A percentile compares a stretch with the other conserved stretches of the same genome.
Conservation (phyloP, 64 coral and sea anemone species). For the Pocillopora verrucosa region DNA sequence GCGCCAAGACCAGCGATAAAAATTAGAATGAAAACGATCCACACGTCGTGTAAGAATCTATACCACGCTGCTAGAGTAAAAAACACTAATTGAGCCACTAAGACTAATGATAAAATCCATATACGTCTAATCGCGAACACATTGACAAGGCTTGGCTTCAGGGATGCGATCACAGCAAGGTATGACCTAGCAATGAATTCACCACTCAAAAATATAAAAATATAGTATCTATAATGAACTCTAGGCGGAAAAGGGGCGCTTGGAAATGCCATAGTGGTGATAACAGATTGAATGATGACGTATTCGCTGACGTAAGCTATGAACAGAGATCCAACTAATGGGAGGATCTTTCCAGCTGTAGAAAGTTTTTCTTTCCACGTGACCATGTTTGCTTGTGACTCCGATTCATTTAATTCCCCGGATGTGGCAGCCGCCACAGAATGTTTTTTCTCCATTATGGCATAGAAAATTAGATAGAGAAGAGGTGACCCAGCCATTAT, state of each 20-base stretch:
- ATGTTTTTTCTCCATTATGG: constrained; percentile 85
- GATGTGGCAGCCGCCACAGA: neutral
- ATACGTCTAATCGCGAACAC: constrained; percentile 55
- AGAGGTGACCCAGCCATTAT: constrained; percentile 90
- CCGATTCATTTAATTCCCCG: neutral
- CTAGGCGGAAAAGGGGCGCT: constrained; percentile 82
- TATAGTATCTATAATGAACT: constrained; percentile 92
- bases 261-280: constrained; percentile 95
- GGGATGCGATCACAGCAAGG: constrained; percentile 63
- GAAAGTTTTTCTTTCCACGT: constrained; percentile 89
- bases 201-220: constrained; percentile 90
- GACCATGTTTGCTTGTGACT: neutral
- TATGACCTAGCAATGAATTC: constrained; percentile 87
- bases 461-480: constrained; percentile 73
- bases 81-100: constrained; percentile 68
- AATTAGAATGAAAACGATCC: constrained; percentile 85
- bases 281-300: constrained; percentile 84
- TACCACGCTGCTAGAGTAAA: constrained; percentile 84
- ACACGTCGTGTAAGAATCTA: constrained; percentile 81
- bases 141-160: constrained; percentile 66
- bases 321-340: constrained; percentile 78
- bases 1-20: constrained; percentile 85
- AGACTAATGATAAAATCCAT: constrained; percentile 69
- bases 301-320: constrained; percentile 86
- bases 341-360: constrained; percentile 43